phyloP scores from a whole-genome alignment of 2,888 invertebrate genomes.

The Hoplodrina ambigua region DNA sequence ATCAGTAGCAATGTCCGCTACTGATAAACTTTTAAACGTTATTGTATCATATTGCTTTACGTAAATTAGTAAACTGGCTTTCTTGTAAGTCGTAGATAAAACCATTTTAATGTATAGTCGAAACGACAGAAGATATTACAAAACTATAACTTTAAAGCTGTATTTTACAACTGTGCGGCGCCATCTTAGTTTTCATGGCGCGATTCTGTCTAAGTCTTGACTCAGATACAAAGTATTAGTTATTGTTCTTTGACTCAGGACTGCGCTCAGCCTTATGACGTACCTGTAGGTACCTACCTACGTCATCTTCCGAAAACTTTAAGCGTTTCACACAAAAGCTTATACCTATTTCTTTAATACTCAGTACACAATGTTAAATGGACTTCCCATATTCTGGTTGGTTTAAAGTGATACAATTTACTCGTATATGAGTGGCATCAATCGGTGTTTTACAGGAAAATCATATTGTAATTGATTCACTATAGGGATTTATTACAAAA shows the following conservation, averaged over 20 bases:
- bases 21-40: too few relatives aligned
- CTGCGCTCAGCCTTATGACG: neutral
- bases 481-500: neutral
- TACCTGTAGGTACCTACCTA: neutral
- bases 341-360: slow-evolving; percentile 19
- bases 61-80: too few relatives aligned
- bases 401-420: neutral
- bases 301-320: slow-evolving; percentile 11
- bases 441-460: slow-evolving; percentile 36
- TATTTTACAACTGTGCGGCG: neutral
- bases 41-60: too few relatives aligned
- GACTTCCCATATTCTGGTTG: slow-evolving; percentile 33
- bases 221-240: neutral
- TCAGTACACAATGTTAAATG: slow-evolving; percentile 26
- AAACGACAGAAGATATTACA: neutral
- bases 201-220: neutral
- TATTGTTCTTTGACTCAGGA: too few relatives aligned
- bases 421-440: neutral
- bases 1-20: too few relatives aligned
- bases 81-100: neutral
- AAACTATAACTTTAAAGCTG: neutral
- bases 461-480: neutral
- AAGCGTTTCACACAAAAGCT: slow-evolving; percentile 3
- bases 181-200: slow-evolving; percentile 7
- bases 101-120: neutral